Percentiles rank a stretch among this genome's conserved stretches.
Conservation (phyloP, 2,113 vertebrate genomes). For the Alosa alosa region DNA sequence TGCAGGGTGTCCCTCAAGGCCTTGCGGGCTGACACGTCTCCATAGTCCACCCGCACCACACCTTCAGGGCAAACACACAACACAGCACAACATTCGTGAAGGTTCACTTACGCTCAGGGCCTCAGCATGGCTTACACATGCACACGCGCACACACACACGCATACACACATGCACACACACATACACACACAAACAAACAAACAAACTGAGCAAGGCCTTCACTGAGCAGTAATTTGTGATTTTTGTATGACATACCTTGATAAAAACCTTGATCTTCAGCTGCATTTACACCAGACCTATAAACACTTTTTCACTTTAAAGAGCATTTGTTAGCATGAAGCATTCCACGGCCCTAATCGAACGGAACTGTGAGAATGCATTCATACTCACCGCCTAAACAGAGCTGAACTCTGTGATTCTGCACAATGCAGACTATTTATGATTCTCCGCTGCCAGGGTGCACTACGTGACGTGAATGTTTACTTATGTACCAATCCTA, state of each 20-base stretch:
- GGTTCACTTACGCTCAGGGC: background rate
- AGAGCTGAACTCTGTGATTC: too few species aligned
- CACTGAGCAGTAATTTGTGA: too few species aligned
- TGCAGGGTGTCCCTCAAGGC: conserved; percentile 82
- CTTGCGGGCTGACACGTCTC: conserved; percentile 87
- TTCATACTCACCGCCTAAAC: too few species aligned
- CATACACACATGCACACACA: background rate
- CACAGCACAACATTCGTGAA: background rate
- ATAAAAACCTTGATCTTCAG: background rate
- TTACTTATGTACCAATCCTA: too few species aligned
- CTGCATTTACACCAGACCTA: background rate
- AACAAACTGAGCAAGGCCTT: background rate
- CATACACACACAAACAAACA: background rate
- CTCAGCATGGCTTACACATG: background rate
- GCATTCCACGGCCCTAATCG: background rate
- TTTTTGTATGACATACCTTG: background rate
- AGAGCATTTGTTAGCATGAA: background rate
- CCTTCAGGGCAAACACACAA: conserved; percentile 68
- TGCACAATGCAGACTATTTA: too few species aligned
- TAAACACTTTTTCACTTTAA: background rate
- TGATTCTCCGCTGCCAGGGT: too few species aligned
- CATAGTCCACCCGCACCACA: conserved; percentile 94
- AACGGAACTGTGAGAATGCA: background rate
- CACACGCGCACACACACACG: background rate
- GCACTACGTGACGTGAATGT: too few species aligned